These are phyloP conservation scores for Agelas oroides DNA, from an alignment of 37 sponge, comb jelly and placozoan species.

Conservation along the genomic window DNA sequence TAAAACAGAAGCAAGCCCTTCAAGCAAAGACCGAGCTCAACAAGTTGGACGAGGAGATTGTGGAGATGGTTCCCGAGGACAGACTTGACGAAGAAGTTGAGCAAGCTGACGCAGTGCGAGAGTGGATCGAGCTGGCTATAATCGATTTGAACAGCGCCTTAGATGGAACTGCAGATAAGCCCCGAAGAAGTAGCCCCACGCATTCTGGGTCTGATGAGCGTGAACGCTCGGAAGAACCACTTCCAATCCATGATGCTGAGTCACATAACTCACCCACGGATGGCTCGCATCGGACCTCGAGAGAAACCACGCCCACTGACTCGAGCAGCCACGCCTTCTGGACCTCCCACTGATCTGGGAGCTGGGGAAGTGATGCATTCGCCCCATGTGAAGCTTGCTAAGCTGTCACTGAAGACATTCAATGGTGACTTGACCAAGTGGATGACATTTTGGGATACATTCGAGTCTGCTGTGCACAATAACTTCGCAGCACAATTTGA, in stretches of 20 bases:
- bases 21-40: not conserved
- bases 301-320: too few species aligned
- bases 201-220: too few species aligned
- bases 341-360: not conserved
- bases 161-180: too few species aligned
- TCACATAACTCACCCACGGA: too few species aligned
- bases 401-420: constrained; percentile 20
- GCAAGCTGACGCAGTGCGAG: not conserved
- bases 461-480: constrained; percentile 27
- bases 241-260: too few species aligned
- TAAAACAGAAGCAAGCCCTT: not conserved
- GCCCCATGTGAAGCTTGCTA: constrained; percentile 26
- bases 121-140: not conserved
- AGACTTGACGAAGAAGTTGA: not conserved
- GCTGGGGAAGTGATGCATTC: not conserved
- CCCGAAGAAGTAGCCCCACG: too few species aligned
- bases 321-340: too few species aligned
- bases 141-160: not conserved
- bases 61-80: not conserved
- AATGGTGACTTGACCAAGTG: constrained; percentile 31
- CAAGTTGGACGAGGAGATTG: not conserved
- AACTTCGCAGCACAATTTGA: constrained; percentile 28
- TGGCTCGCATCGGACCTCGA: too few species aligned
- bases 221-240: too few species aligned
- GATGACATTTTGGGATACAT: constrained; percentile 27